phyloP scores from a whole-genome alignment of 1,140 invertebrate genomes.

The Euwallacea similis region DNA sequence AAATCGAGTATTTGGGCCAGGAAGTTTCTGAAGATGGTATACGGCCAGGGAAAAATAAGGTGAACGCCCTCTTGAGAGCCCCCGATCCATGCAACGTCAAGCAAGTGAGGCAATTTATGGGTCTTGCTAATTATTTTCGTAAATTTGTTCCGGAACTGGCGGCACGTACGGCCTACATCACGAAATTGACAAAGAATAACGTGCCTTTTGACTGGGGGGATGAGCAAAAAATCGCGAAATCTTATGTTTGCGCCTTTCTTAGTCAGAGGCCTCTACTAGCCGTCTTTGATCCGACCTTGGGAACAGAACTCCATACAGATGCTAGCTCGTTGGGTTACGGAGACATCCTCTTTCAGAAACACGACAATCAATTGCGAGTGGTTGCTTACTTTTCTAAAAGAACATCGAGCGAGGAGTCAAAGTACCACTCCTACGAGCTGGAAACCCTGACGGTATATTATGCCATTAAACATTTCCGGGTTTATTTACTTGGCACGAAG shows the following conservation, averaged over 20 bases:
- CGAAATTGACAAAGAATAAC: slow-evolving; percentile 46
- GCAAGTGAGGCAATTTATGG: slow-evolving; percentile 48
- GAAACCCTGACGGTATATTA: slow-evolving; percentile 51
- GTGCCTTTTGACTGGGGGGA: slow-evolving; percentile 37
- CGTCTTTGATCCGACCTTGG: slow-evolving; percentile 44
- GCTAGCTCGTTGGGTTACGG: slow-evolving; percentile 47
- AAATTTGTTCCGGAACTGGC: slow-evolving; percentile 48
- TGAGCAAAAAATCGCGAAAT: slow-evolving; percentile 44
- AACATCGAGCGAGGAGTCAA: slow-evolving; percentile 44
- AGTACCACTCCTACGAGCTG: slow-evolving; percentile 53
- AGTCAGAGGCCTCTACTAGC: slow-evolving; percentile 43
- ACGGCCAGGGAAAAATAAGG: slow-evolving; percentile 42
- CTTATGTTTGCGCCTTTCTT: slow-evolving; percentile 32
- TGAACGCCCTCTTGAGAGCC: slow-evolving; percentile 41
- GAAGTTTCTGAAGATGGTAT: slow-evolving; percentile 36
- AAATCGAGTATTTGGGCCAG: slow-evolving; percentile 46
- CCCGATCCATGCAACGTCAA: slow-evolving; percentile 42
- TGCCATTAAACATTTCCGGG: slow-evolving; percentile 45
- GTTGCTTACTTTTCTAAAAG: slow-evolving; percentile 49
- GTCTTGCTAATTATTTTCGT: slow-evolving; percentile 45
- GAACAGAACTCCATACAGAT: slow-evolving; percentile 50
- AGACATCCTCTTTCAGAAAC: slow-evolving; percentile 48
- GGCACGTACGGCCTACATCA: slow-evolving; percentile 46
- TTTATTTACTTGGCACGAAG: slow-evolving; percentile 38
- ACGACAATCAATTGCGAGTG: slow-evolving; percentile 23